These are phyloP conservation scores for Drosophila buzzatii DNA, from an alignment of 2,888 invertebrate species.

Conservation along the genomic window DNA sequence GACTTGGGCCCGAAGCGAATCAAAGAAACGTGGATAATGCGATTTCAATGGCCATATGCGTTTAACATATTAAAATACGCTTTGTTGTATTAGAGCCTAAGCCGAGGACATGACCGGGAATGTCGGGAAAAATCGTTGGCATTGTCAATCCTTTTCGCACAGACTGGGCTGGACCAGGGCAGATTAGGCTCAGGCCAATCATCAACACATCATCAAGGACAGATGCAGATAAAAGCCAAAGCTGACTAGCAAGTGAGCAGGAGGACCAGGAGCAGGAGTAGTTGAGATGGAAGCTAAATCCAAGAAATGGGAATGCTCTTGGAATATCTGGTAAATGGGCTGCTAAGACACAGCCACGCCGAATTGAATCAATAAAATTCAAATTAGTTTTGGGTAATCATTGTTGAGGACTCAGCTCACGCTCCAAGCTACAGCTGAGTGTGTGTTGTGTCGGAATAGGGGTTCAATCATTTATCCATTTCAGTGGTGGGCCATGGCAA, in stretches of 20 bases:
- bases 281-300: neutral
- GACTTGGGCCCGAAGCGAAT: neutral
- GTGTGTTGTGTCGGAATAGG: slow-evolving; percentile 17
- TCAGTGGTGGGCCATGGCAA: slow-evolving; percentile 42
- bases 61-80: slow-evolving; percentile 75
- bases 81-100: slow-evolving; percentile 50
- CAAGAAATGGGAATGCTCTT: slow-evolving; percentile 17
- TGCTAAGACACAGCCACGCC: slow-evolving; percentile 50
- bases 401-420: slow-evolving; percentile 32
- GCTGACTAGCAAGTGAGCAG: neutral
- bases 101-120: slow-evolving; percentile 2
- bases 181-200: slow-evolving; percentile 57
- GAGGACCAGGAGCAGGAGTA: neutral
- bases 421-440: neutral
- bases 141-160: slow-evolving; percentile 54
- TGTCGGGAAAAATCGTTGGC: slow-evolving; percentile 44
- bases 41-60: slow-evolving; percentile 68
- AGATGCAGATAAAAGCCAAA: slow-evolving; percentile 50
- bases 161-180: neutral
- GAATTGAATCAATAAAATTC: slow-evolving; percentile 80
- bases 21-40: slow-evolving; percentile 51
- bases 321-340: slow-evolving; percentile 35
- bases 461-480: slow-evolving; percentile 81
- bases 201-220: slow-evolving; percentile 64
- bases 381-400: slow-evolving; percentile 83